These are phyloP conservation scores for Onychomys arenicola DNA, from an alignment of 2,797 vertebrate species.

Conservation along the genomic window DNA sequence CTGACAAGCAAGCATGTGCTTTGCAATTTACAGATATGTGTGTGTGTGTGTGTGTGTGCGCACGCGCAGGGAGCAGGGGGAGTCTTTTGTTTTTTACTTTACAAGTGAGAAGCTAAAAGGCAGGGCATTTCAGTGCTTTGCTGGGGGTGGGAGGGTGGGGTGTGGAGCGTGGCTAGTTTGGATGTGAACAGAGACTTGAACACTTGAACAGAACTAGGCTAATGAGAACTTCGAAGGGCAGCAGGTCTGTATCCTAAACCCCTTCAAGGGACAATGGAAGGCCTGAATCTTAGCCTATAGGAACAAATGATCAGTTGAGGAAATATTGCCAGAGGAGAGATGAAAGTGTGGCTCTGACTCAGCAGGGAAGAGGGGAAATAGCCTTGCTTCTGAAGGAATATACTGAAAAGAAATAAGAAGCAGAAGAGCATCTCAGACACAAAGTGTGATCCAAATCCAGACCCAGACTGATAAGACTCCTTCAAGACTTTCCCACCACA, in stretches of 20 bases:
- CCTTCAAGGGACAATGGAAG: background rate
- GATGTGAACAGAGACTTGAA: conserved; percentile 7
- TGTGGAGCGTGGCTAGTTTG: background rate
- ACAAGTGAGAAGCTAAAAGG: conserved; percentile 50
- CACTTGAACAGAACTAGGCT: background rate
- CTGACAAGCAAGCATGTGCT: background rate
- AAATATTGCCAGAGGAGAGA: background rate
- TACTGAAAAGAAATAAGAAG: background rate
- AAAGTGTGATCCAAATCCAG: background rate
- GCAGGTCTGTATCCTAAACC: background rate
- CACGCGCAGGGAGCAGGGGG: no score
- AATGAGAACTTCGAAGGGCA: background rate
- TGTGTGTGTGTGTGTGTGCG: no score
- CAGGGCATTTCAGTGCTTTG: background rate
- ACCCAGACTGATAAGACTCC: background rate
- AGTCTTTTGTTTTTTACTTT: background rate
- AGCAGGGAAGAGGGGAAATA: background rate
- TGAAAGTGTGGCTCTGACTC: background rate
- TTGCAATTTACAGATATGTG: background rate
- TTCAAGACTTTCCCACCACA: background rate
- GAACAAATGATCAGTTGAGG: conserved; percentile 13
- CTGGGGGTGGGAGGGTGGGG: background rate
- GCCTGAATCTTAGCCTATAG: background rate
- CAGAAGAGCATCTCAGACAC: background rate
- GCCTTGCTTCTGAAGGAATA: background rate